phyloP scores from a whole-genome alignment of 2,797 vertebrate genomes.

The Ciconia nigra region DNA sequence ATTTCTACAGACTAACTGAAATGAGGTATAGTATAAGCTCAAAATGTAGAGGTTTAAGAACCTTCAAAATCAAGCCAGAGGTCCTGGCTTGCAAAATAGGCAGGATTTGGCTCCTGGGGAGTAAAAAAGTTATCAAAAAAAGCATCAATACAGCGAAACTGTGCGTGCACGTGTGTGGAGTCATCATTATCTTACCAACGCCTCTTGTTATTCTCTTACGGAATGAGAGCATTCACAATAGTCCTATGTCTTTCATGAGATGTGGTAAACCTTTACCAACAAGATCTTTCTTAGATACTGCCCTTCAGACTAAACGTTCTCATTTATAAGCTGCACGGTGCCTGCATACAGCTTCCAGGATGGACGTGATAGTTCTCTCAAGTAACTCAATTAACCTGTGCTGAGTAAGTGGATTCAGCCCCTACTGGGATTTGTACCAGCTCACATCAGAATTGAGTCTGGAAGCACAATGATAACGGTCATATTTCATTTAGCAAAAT shows the following conservation, averaged over 20 bases:
- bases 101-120: not conserved
- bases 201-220: not conserved
- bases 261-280: not conserved
- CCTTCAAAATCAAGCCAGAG: not conserved
- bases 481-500: not conserved
- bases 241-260: not conserved
- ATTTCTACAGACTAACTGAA: not conserved
- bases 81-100: not conserved
- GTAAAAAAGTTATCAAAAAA: not conserved
- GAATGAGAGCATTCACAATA: not conserved
- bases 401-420: not conserved
- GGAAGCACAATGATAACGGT: not conserved
- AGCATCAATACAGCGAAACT: not conserved
- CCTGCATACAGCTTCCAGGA: not conserved
- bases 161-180: accelerated
- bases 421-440: not conserved
- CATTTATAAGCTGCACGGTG: not conserved
- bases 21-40: not conserved
- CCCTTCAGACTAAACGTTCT: not conserved
- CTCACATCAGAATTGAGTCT: not conserved
- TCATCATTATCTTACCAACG: accelerated
- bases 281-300: not conserved
- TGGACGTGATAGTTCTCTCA: not conserved
- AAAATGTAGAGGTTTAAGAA: not conserved
- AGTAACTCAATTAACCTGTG: not conserved